Base-by-base conservation (phyloP, 2,888 invertebrate genomes). In the Acleris sparsana region DNA sequence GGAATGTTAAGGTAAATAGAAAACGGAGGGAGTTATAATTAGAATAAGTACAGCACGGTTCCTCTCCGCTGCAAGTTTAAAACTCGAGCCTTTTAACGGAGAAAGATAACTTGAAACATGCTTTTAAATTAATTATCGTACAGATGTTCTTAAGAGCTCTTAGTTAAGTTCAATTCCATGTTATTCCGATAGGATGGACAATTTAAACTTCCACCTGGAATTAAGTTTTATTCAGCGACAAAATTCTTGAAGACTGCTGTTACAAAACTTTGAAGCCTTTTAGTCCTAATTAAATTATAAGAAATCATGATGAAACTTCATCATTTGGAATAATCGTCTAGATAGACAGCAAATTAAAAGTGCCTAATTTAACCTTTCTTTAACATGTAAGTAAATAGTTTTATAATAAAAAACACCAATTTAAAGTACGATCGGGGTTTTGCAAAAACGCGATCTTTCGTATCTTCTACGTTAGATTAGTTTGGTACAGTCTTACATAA, bases 1-100 rank as follows among this genome's bases (percentile, higher is more conserved):
- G 85, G 84, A 86, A 89, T 89, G 84, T 80, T 83, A 83, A 74
- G 72, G 82, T 80, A 91, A 91, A 92, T 91, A 92, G 87, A 86
- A 86, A 85, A 87, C 86, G 86, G 85, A 86, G 87, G 83, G 85
- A 84, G 87, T 80, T 90, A 91, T 90, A 91, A 92, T 92, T 90
- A 92, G 91, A 92, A 90, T 86, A 83, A 87, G 89, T 84, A 84
- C 84, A 79, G 79, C 79, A 77, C 80, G 78, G 78, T 82, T 81
- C 78, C 75, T 78, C 73, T 71, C 74, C 72, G 69, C 33, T 57
- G 66, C 62, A 62, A 66, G 56, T 62, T 66, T 66, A 46, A 56
- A 62, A 63, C 63, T 57, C 48, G 22, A 62, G 60, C 62, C 66
- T 62, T 66, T 66, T 39, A 66, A 65, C 60, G 49, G 51, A 61